phyloP scores from a whole-genome alignment of 1,140 invertebrate genomes.

The Zaprionus inermis region DNA sequence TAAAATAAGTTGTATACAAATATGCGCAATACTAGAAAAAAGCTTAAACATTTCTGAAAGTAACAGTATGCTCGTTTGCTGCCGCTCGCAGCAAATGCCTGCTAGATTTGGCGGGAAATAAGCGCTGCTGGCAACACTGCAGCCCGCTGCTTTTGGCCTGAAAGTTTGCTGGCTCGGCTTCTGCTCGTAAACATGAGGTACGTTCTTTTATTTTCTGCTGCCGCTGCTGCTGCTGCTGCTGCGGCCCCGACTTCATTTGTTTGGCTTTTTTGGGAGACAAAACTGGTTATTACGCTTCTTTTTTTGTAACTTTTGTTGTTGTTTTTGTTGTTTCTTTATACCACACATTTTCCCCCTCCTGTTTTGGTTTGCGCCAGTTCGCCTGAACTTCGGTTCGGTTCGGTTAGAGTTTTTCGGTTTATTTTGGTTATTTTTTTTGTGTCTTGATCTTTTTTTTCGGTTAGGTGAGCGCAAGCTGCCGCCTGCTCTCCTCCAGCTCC shows the following conservation, averaged over 20 bases:
- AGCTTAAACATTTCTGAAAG: background rate
- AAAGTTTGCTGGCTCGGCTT: conserved; percentile 49
- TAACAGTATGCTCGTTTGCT: background rate
- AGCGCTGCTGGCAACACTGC: background rate
- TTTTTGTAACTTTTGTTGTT: conserved; percentile 25
- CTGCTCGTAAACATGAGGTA: conserved; percentile 78
- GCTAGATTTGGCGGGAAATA: background rate
- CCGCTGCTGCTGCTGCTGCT: conserved; percentile 47
- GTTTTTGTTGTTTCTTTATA: conserved; percentile 36
- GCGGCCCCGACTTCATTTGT: conserved; percentile 79
- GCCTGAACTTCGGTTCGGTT: conserved; percentile 44
- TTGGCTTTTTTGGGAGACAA: conserved; percentile 82
- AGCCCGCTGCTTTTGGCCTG: conserved; percentile 42
- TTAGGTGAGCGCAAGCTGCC: conserved; percentile 3
- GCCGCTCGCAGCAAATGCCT: background rate
- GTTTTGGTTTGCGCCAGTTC: conserved; percentile 11
- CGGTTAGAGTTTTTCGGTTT: conserved; percentile 35
- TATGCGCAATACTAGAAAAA: background rate
- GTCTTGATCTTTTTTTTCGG: background rate
- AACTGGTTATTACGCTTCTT: conserved; percentile 82
- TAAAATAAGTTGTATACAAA: background rate
- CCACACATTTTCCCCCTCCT: conserved; percentile 9
- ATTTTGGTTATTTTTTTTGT: background rate
- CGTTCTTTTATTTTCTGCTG: conserved; percentile 67
- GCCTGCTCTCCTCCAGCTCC: background rate